Evolutionary conservation across 2,797 vertebrate genomes (phyloP).

Genomic region (Arnoldichthys spilopterus): DNA sequence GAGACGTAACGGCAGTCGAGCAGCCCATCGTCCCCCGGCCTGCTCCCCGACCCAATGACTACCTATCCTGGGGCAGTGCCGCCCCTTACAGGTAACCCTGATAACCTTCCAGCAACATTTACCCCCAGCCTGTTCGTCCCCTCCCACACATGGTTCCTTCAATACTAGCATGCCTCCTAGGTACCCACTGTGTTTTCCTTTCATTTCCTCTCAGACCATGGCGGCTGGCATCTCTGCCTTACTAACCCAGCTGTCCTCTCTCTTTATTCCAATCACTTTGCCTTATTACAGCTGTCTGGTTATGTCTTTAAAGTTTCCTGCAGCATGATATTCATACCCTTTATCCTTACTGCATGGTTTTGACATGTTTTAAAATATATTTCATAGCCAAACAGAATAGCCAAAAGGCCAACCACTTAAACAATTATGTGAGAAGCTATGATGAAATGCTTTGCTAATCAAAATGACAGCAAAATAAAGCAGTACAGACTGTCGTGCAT

Average conservation of each 20-base stretch:
- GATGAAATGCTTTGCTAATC: neutral
- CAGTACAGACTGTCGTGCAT: neutral
- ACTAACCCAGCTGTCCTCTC: conserved; percentile 1
- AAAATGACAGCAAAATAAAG: neutral
- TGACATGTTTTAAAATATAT: neutral
- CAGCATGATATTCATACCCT: neutral
- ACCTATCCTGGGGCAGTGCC: conserved; percentile 95
- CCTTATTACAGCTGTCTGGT: neutral
- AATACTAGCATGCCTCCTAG: conserved; percentile 24
- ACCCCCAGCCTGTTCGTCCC: neutral
- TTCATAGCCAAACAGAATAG: neutral
- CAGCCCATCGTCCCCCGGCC: conserved; percentile 96
- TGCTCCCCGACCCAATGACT: conserved; percentile 92
- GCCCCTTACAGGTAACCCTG: conserved; percentile 91
- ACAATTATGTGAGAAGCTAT: neutral
- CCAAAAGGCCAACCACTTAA: neutral
- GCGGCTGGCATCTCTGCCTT: conserved; percentile 3
- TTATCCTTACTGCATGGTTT: neutral
- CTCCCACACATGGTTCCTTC: neutral
- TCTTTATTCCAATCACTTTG: neutral
- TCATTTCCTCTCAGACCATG: conserved; percentile 65
- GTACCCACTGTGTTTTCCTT: conserved; percentile 63
- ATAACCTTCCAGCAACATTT: neutral
- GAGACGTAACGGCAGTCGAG: conserved; percentile 94
- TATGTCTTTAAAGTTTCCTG: neutral